phyloP scores from a whole-genome alignment of 1,140 invertebrate species.

The Hetaerina americana region DNA sequence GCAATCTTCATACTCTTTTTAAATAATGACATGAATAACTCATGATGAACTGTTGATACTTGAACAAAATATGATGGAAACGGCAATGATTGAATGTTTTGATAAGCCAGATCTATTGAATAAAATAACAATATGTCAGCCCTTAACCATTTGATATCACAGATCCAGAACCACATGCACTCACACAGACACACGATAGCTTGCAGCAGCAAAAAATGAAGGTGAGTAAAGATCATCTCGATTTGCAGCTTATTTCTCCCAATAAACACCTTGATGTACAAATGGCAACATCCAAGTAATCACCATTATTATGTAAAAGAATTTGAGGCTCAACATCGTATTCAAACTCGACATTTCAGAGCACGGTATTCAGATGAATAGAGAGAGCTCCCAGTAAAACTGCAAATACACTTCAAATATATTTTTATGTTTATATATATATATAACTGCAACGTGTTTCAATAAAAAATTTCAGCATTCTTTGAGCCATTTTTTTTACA shows the following conservation, averaged over 20 bases:
- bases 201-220: neutral
- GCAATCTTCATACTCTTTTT: too few species aligned
- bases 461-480: neutral
- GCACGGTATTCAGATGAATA: neutral
- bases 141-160: neutral
- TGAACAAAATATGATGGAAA: slow-evolving; percentile 1
- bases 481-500: neutral
- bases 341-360: neutral
- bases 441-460: neutral
- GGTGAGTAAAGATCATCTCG: neutral
- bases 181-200: neutral
- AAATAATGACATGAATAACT: too few species aligned
- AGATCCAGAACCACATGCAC: neutral
- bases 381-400: neutral
- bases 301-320: neutral
- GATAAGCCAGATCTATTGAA: neutral
- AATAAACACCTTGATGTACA: neutral
- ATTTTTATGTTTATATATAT: neutral
- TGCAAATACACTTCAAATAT: neutral
- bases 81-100: neutral
- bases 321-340: neutral
- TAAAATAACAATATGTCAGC: neutral
- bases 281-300: neutral
- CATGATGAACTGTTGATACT: too few species aligned
- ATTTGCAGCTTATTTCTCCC: neutral